These are phyloP conservation scores for Fukomys damarensis DNA, from an alignment of 2,113 vertebrate genomes.

Conservation along the genomic window DNA sequence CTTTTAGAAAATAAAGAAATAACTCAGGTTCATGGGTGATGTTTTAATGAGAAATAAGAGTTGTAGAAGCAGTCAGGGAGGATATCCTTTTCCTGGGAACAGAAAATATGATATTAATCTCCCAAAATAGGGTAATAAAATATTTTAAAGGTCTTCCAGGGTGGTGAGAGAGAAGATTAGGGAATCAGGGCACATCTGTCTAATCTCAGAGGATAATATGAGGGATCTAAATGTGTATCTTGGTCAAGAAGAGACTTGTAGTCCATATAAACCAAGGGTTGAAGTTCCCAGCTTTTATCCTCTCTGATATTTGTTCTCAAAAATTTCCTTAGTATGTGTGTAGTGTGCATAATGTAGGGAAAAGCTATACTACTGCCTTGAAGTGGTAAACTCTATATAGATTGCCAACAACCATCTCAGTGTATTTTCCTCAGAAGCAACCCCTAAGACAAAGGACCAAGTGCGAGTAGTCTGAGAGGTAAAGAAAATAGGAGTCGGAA, in stretches of 20 bases:
- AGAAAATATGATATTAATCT: conserved; percentile 50
- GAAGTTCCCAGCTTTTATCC: conserved; percentile 16
- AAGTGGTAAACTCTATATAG: neutral
- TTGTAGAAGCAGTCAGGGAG: neutral
- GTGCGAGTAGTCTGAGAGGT: neutral
- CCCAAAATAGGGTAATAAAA: conserved; percentile 46
- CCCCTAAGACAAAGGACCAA: neutral
- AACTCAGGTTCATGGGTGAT: conserved; percentile 13
- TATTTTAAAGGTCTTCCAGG: conserved; percentile 36
- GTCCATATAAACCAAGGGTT: neutral
- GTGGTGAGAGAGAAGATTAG: conserved; percentile 45
- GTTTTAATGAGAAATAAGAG: conserved; percentile 52
- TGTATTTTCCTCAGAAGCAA: conserved; percentile 42
- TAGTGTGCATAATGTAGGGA: neutral
- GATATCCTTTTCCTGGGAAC: conserved; percentile 24
- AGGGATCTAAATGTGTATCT: conserved; percentile 13
- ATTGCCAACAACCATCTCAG: neutral
- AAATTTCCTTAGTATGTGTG: neutral
- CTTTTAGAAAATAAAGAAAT: conserved; percentile 47
- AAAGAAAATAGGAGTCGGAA: neutral
- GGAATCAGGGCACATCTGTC: neutral
- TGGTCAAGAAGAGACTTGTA: neutral
- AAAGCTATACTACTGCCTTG: neutral
- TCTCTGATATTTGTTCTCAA: neutral
- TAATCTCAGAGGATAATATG: conserved; percentile 39